These are phyloP conservation scores for Atethmia centrago DNA, from an alignment of 2,888 invertebrate species.

Conservation along the genomic window DNA sequence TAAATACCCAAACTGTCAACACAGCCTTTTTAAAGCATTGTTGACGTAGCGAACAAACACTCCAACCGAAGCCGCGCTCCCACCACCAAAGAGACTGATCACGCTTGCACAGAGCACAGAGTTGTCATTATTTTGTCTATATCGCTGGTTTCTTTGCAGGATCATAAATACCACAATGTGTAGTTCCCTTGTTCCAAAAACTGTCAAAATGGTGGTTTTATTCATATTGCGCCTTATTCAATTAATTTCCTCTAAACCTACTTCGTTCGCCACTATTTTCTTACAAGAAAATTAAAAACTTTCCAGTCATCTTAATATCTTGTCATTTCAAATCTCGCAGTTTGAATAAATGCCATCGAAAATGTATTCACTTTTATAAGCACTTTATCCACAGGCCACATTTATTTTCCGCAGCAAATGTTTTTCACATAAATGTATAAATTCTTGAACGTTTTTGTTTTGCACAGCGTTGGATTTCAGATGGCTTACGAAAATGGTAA, in stretches of 20 bases:
- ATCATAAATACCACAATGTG: slow-evolving; percentile 40
- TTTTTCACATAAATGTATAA: slow-evolving; percentile 65
- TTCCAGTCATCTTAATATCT: not conserved
- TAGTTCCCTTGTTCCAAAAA: slow-evolving; percentile 40
- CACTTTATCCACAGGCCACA: slow-evolving; percentile 64
- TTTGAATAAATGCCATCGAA: slow-evolving; percentile 55
- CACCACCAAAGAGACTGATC: slow-evolving; percentile 59
- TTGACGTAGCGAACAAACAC: slow-evolving; percentile 10
- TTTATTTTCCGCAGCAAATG: slow-evolving; percentile 64
- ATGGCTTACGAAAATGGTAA: slow-evolving; percentile 87
- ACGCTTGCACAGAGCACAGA: slow-evolving; percentile 71
- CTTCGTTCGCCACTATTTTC: not conserved
- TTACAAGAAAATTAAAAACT: slow-evolving; percentile 3
- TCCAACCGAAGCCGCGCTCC: slow-evolving; percentile 50
- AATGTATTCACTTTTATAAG: slow-evolving; percentile 53
- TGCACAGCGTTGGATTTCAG: slow-evolving; percentile 88
- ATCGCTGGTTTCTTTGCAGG: slow-evolving; percentile 65
- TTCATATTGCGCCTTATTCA: slow-evolving; percentile 37
- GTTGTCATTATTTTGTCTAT: slow-evolving; percentile 53
- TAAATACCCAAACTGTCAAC: not conserved
- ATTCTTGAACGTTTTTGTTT: slow-evolving; percentile 80
- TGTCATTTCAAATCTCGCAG: slow-evolving; percentile 36
- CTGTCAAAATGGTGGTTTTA: slow-evolving; percentile 27
- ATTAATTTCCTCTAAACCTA: not conserved
- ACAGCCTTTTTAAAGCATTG: not conserved